Evolutionary conservation across 2,888 invertebrate genomes (phyloP).

Genomic region (Argyresthia goedartella): DNA sequence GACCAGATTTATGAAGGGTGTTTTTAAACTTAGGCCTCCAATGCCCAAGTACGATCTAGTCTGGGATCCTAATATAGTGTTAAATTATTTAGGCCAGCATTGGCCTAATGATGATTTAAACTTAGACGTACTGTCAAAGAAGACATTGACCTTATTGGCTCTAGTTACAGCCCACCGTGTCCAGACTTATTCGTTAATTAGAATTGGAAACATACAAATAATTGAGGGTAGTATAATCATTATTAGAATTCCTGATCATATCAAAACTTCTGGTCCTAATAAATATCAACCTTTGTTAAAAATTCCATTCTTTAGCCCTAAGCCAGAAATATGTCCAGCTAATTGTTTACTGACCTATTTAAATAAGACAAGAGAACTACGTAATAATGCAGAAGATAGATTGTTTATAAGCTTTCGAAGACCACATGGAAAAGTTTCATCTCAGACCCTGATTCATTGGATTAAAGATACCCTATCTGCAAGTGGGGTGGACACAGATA

Average conservation of each 20-base stretch:
- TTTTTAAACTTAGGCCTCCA: conserved; percentile 6
- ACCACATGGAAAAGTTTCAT: conserved; percentile 9
- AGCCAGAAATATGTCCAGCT: conserved; percentile 13
- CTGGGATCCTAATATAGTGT: conserved; percentile 20
- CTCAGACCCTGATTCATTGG: neutral
- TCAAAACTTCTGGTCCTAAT: conserved; percentile 6
- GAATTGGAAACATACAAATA: no score
- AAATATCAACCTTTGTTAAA: conserved; percentile 9
- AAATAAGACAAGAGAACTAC: neutral
- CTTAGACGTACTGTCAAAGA: conserved; percentile 13
- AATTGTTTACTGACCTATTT: conserved; percentile 10
- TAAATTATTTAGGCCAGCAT: conserved; percentile 9
- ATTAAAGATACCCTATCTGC: conserved; percentile 1
- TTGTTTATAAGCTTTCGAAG: conserved; percentile 9
- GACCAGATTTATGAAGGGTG: conserved; percentile 10
- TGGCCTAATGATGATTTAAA: conserved; percentile 1
- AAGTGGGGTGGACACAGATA: conserved; percentile 7
- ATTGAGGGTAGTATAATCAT: neutral
- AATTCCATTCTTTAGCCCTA: conserved; percentile 11
- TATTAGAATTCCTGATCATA: conserved; percentile 6
- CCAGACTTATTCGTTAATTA: conserved; percentile 15
- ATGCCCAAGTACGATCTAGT: conserved; percentile 14
- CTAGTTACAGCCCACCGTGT: conserved; percentile 11
- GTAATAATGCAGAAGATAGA: neutral
- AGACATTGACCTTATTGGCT: conserved; percentile 1